Base-by-base conservation (phyloP, 2,888 invertebrate species). In the Clusia tigrina region DNA sequence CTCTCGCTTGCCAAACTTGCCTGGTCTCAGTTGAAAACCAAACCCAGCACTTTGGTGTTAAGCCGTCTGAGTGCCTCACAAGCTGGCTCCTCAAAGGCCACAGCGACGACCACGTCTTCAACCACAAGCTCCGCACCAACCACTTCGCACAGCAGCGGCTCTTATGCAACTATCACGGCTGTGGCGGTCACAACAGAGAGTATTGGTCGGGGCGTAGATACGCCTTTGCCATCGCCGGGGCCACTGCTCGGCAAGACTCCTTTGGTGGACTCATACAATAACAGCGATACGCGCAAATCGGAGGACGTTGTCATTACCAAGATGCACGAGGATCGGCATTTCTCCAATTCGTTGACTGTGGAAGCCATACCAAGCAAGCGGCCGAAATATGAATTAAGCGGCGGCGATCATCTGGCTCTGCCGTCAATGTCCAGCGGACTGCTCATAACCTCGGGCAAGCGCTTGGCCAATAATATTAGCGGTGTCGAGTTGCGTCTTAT, bases 191-290 rank as follows among this genome's bases (percentile, higher is more conserved):
- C 42, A 56, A 37, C 63, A 56, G 67, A 46, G 58, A 70, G 42
- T 61, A 64, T 22, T 54, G 85, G 68, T 23, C 75, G 81, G 10
- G 87, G 88, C 70, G 81, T 88, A 51, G 85, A 86, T 65, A 86
- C 89, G 51, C 91, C 92, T 0, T 82, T 92, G 54, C 92, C 92
- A 51, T 93, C 93, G 2, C 94, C 94, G 0, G 94, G 94, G 0
- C 94, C 94, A 0, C 85, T 93, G 67, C 85, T 94, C 23, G 94
- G 94, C 3, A 92, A 91, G 76, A 94, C 94, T 1, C 87, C 93
- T 56, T 85, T 94, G 38, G 91, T 94, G 17, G 93, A 94, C 69
- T 84, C 87, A 12, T 89, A 88, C 63, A 85, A 85, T 61, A 74
- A 73, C 52, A 74, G 71, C 23, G 70, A 75, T 2, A 67, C 73